phyloP scores from a whole-genome alignment of 2,888 invertebrate species.

The Dioctria rufipes region DNA sequence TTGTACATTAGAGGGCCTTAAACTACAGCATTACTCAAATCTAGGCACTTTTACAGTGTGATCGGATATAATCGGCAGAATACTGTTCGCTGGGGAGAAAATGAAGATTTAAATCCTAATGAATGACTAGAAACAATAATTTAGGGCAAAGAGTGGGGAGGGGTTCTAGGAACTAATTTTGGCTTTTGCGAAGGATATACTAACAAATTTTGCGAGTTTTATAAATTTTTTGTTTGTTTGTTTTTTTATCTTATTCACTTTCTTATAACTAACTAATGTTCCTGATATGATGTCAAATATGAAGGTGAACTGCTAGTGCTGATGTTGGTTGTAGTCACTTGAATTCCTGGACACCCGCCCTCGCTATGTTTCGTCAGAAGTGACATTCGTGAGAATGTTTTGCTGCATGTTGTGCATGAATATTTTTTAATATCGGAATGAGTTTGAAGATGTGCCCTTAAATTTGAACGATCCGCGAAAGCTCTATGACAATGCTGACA shows the following conservation, averaged over 20 bases:
- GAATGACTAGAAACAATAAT: constrained; percentile 37
- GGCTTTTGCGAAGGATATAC: constrained; percentile 61
- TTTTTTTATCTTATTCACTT: neutral
- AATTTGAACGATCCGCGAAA: constrained; percentile 96
- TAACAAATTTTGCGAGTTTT: neutral
- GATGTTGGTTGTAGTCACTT: constrained; percentile 1
- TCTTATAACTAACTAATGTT: constrained; percentile 13
- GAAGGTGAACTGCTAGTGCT: constrained; percentile 60
- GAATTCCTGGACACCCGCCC: constrained; percentile 82
- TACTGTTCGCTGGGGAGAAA: constrained; percentile 34
- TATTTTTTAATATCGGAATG: constrained; percentile 99
- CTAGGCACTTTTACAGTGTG: constrained; percentile 41
- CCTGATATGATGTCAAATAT: constrained; percentile 44
- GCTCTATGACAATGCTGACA: constrained; percentile 96
- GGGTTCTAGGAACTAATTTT: constrained; percentile 71
- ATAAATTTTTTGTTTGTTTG: constrained; percentile 4
- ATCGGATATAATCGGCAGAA: constrained; percentile 9
- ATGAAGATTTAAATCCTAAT: constrained; percentile 18
- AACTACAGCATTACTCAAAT: constrained; percentile 18
- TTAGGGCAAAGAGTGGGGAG: neutral
- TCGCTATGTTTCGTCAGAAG: constrained; percentile 94
- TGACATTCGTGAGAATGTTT: constrained; percentile 98
- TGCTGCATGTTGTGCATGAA: constrained; percentile 92
- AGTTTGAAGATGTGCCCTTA: constrained; percentile 96
- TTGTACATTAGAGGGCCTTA: constrained; percentile 33